Percentiles rank a stretch among this genome's conserved stretches.
These are phyloP conservation scores for Calameuta filiformis DNA, from an alignment of 2,888 invertebrate species.

Conservation along the genomic window DNA sequence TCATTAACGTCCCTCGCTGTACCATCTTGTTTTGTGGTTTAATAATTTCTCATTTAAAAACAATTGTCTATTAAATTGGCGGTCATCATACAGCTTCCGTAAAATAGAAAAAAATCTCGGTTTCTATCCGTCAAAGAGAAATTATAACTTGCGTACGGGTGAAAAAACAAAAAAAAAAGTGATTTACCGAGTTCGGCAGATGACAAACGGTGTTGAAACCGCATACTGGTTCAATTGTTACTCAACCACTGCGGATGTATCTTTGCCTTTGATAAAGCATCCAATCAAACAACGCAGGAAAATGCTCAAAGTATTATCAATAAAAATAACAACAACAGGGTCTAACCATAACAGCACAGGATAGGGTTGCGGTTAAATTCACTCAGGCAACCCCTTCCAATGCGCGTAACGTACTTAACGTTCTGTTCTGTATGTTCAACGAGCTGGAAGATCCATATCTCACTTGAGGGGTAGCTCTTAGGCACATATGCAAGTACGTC, in stretches of 20 bases:
- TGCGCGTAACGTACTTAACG: constrained; percentile 37
- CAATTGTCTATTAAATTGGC: no score
- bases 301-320: constrained; percentile 9
- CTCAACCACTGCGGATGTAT: not conserved
- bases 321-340: not conserved
- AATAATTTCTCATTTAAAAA: no score
- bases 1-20: not conserved
- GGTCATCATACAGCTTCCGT: no score
- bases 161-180: not conserved
- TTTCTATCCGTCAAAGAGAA: no score
- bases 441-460: constrained; percentile 62
- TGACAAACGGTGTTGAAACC: not conserved
- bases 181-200: not conserved
- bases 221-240: not conserved
- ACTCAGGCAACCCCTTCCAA: constrained; percentile 44
- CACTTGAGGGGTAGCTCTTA: constrained; percentile 52
- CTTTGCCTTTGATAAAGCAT: not conserved
- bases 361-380: constrained; percentile 42
- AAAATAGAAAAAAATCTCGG: no score
- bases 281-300: not conserved
- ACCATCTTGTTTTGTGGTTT: no score
- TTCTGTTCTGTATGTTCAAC: constrained; percentile 56
- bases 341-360: constrained; percentile 2
- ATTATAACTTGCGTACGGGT: not conserved
- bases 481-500: constrained; percentile 24